Evolutionary conservation across 2,113 vertebrate genomes (phyloP).

Genomic region (Sander vitreus): DNA sequence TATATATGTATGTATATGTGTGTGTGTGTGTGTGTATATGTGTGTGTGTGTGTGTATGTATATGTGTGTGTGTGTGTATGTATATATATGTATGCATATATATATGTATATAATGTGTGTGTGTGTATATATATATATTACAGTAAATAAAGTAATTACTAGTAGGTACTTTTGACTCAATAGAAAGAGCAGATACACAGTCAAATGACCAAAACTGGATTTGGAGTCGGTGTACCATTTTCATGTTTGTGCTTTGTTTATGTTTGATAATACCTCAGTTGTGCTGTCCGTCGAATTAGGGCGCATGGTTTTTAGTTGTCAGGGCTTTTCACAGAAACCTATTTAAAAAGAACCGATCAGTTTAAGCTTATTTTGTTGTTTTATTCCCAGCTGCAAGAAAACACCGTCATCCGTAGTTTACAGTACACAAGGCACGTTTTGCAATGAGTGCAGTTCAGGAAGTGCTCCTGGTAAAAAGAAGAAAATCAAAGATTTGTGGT

Average conservation of each 20-base stretch:
- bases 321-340: neutral
- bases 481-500: neutral
- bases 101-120: no score
- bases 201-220: no score
- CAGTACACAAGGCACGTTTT: no score
- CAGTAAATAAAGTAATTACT: no score
- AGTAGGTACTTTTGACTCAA: no score
- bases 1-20: fast-evolving
- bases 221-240: neutral
- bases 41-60: no score
- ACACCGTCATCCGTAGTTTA: neutral
- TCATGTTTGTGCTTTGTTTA: neutral
- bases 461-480: neutral
- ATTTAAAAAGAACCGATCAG: neutral
- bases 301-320: no score
- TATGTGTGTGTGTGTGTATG: no score
- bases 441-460: neutral
- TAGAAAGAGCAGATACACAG: no score
- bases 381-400: neutral
- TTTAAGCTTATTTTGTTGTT: neutral
- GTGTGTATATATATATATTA: no score
- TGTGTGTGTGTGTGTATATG: no score
- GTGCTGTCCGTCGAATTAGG: neutral
- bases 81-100: fast-evolving
- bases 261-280: neutral